Conservation (phyloP, 2,888 invertebrate genomes). For the Dermolepida albohirtum region DNA sequence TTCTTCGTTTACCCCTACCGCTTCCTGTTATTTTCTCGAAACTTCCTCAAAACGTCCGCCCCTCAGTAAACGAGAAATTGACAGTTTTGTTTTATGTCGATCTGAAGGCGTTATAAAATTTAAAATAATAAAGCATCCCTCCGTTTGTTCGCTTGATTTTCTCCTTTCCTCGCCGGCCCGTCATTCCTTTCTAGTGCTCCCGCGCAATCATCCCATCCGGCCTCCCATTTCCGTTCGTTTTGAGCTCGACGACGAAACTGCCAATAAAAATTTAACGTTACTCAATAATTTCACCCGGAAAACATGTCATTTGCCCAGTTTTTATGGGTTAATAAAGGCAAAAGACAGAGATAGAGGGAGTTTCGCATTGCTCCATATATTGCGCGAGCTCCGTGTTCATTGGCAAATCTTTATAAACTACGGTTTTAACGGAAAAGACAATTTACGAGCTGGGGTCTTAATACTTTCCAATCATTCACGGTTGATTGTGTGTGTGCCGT, state of each 20-base stretch:
- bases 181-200: not conserved
- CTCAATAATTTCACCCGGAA: constrained; percentile 38
- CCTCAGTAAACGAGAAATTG: constrained; percentile 9
- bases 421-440: constrained; percentile 29
- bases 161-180: not conserved
- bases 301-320: constrained; percentile 33
- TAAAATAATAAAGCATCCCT: constrained; percentile 35
- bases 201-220: constrained; percentile 13
- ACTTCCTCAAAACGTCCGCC: constrained; percentile 16
- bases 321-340: constrained; percentile 34
- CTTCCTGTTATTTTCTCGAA: constrained; percentile 2
- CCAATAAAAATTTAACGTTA: constrained; percentile 44
- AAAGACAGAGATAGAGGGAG: too few relatives aligned
- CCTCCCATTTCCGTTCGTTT: constrained; percentile 16
- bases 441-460: constrained; percentile 21
- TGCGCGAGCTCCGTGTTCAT: constrained; percentile 6
- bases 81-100: constrained; percentile 36
- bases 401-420: constrained; percentile 31
- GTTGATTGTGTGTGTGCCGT: constrained; percentile 12
- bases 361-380: constrained; percentile 5
- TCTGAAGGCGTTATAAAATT: constrained; percentile 36
- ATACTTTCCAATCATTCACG: constrained; percentile 33
- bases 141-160: not conserved
- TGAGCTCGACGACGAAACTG: constrained; percentile 37
- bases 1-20: not conserved